Base-by-base conservation (phyloP, 53 echinoderm and acorn worm genomes). In the Holothuria scabra region DNA sequence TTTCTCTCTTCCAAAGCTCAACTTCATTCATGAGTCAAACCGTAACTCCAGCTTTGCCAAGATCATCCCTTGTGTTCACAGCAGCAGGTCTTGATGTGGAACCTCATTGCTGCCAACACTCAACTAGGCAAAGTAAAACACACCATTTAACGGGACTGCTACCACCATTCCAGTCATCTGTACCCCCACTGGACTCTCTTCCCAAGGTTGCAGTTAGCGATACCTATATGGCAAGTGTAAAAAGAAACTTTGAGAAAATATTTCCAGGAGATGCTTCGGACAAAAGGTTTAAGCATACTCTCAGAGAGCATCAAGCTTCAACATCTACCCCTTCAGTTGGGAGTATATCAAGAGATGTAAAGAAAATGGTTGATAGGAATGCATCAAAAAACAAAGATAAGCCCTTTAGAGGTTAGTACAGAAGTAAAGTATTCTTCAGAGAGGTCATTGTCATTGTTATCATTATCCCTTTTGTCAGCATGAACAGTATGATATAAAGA, bases 171-270 rank as follows among this genome's bases (percentile, higher is more conserved):
- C 72, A 38, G 26, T 44, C 72, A 0, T 23, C 26, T 72, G 10
- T 22, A 20, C 67, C 32, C 12, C 25, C 8, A 12, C 7, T 44
- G 18, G 48, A 48, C n/a, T 24, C n/a, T 20, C 48, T 44, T 72
- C 72, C 72, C 44, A 72, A 31, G 26, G 78, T 30, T 57, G 6
- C 78, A 56, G 58, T 78, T 26, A 78, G 29, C 20, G 25, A 57
- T 21, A 57, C 13, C 33, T 78, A 78, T 59, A 78, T 78, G 78
- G 78, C 78, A 56, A 78, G 29, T 78, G 57, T 78, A 2, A 78
- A 78, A 46, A 78, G 78, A 56, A 78, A 16, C 25, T 78, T 78
- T 78, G 78, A 78, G 32, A 26, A 78, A 30, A 78, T 78, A 23
- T 78, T 78, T 56, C 52, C 49, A 18, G 59, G 52, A 19, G 52